Conservation (phyloP, 2,113 vertebrate species). For the Turnix velox region DNA sequence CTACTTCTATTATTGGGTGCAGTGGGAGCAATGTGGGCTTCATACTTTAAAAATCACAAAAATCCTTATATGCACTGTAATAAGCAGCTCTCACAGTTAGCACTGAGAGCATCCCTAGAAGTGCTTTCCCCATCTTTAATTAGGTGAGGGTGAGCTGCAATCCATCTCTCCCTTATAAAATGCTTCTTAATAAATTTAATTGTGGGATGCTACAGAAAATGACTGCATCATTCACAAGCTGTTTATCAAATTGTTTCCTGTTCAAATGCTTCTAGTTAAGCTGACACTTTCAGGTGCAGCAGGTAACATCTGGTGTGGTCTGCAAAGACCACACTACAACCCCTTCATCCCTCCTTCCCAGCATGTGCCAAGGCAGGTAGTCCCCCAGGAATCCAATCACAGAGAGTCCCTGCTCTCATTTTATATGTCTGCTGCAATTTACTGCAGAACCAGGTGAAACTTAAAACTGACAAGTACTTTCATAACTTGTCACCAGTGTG, state of each 20-base stretch:
- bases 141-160: neutral
- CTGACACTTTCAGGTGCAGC: conserved; percentile 23
- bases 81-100: neutral
- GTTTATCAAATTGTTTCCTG: neutral
- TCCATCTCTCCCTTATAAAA: neutral
- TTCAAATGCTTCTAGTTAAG: neutral
- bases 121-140: neutral
- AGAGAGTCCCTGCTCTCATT: neutral
- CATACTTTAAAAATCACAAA: conserved; percentile 33
- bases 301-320: conserved; percentile 23
- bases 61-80: neutral
- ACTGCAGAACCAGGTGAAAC: neutral
- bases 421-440: neutral
- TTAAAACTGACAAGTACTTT: neutral
- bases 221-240: conserved; percentile 1
- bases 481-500: neutral
- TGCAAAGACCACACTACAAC: neutral
- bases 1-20: conserved; percentile 25
- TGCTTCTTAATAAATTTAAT: neutral
- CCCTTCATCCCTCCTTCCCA: neutral
- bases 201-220: neutral
- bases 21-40: neutral
- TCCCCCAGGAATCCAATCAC: neutral
- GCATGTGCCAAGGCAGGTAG: neutral
- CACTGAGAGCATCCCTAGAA: neutral